phyloP scores from a whole-genome alignment of 2,797 vertebrate genomes.

The Protosalanx chinensis region DNA sequence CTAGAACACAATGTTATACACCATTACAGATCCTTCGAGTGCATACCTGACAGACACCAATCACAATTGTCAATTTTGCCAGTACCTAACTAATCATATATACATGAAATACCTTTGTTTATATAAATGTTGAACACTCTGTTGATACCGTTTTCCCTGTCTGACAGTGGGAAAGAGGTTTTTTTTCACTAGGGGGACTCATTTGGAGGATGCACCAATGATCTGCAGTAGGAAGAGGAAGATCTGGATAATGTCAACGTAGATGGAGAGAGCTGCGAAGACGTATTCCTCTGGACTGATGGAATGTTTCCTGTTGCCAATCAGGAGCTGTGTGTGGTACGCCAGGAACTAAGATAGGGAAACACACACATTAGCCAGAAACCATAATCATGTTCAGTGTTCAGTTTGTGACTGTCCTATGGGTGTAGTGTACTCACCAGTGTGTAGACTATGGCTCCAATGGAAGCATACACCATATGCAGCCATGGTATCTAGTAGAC shows the following conservation, averaged over 20 bases:
- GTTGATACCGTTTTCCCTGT: too few species aligned
- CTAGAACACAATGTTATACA: too few species aligned
- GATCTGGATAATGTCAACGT: constrained; percentile 91
- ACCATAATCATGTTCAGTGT: too few species aligned
- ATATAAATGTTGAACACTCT: too few species aligned
- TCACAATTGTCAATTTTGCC: too few species aligned
- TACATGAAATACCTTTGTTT: too few species aligned
- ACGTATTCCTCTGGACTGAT: constrained; percentile 91
- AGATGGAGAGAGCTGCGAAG: constrained; percentile 88
- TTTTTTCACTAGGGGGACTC: background rate
- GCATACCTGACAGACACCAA: too few species aligned
- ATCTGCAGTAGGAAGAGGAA: constrained; percentile 91
- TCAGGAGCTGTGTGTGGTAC: constrained; percentile 92
- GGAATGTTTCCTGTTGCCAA: constrained; percentile 91
- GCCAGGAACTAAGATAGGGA: constrained; percentile 82
- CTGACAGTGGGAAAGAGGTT: background rate
- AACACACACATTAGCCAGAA: background rate
- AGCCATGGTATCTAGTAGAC: constrained; percentile 84
- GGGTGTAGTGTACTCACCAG: constrained; percentile 75
- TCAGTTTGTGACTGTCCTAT: background rate
- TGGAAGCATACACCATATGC: constrained; percentile 90
- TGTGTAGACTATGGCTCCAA: constrained; percentile 89
- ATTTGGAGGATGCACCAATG: constrained; percentile 71
- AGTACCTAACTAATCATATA: too few species aligned
- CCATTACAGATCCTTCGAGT: too few species aligned